Evolutionary conservation across 2,113 vertebrate species (phyloP).

Genomic region (Gobio gobio): DNA sequence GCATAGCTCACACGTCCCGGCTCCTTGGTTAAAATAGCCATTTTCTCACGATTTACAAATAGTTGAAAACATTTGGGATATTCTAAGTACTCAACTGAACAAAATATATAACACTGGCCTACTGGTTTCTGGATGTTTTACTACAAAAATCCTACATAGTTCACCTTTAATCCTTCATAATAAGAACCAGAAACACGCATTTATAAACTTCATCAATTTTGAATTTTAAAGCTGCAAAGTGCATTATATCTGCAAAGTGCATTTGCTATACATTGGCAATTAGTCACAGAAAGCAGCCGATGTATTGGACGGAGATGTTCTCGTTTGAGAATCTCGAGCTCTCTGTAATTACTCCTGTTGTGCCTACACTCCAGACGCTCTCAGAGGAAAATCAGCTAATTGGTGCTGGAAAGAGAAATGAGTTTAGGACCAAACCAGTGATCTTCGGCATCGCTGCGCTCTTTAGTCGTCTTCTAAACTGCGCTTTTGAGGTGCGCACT

Average conservation of each 20-base stretch:
- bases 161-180: slow-evolving; percentile 31
- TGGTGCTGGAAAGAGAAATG: slow-evolving; percentile 43
- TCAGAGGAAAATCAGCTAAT: slow-evolving; percentile 48
- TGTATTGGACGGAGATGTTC: slow-evolving; percentile 32
- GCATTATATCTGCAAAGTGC: neutral
- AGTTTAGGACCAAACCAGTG: slow-evolving; percentile 48
- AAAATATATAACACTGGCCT: too few species aligned
- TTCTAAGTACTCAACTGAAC: too few species aligned
- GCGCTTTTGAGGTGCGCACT: neutral
- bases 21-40: too few species aligned
- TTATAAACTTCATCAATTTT: neutral
- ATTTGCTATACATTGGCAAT: slow-evolving; percentile 24
- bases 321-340: slow-evolving; percentile 44
- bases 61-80: too few species aligned
- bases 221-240: neutral
- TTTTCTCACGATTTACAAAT: too few species aligned
- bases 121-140: too few species aligned
- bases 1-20: too few species aligned
- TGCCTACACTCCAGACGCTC: slow-evolving; percentile 44
- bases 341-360: slow-evolving; percentile 49
- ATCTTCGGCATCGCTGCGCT: slow-evolving; percentile 14
- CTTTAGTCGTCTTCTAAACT: slow-evolving; percentile 33
- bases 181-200: neutral
- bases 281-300: slow-evolving; percentile 28
- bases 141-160: too few species aligned